Percentiles rank a stretch among this genome's conserved stretches.
These are phyloP conservation scores for Ailuropoda melanoleuca DNA, from an alignment of 2,113 vertebrate species.

Conservation along the genomic window DNA sequence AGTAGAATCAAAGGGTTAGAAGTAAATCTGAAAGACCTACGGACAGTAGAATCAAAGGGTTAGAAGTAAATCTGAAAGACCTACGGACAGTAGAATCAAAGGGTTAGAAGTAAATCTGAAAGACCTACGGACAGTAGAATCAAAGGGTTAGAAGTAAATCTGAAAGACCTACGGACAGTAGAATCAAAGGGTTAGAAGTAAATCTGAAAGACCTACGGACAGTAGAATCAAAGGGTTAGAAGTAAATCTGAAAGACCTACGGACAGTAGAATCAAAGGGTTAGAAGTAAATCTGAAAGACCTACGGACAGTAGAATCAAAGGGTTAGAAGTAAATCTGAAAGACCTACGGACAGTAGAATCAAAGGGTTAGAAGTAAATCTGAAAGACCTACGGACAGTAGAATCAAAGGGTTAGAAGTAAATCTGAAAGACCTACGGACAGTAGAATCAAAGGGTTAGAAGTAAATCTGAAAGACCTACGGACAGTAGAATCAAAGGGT, in stretches of 20 bases:
- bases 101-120: too few species aligned
- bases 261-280: not conserved
- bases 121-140: too few species aligned
- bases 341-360: accelerated
- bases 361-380: not conserved
- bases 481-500: too few species aligned
- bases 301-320: too few species aligned
- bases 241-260: too few species aligned
- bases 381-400: not conserved
- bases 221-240: not conserved
- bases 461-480: not conserved
- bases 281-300: not conserved
- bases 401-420: too few species aligned
- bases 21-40: too few species aligned
- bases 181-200: not conserved
- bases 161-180: too few species aligned
- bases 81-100: not conserved
- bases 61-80: too few species aligned
- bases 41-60: not conserved
- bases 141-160: too few species aligned
- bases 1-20: not conserved
- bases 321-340: not conserved
- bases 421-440: not conserved
- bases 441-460: too few species aligned
- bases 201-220: too few species aligned